Conservation (phyloP, 2,113 vertebrate species). For the Odontophorus gujanensis region DNA sequence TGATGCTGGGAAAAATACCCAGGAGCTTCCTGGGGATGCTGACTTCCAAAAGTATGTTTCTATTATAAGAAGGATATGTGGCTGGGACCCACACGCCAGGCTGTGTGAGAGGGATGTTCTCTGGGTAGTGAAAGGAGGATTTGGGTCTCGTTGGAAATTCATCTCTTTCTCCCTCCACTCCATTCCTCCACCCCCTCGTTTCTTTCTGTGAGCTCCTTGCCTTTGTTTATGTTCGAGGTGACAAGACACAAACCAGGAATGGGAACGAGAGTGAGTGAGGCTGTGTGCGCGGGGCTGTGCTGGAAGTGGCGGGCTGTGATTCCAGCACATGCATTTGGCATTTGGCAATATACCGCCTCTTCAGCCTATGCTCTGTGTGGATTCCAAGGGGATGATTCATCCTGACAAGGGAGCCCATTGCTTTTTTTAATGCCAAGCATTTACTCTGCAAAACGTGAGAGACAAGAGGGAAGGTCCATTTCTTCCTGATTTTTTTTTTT, state of each 20-base stretch:
- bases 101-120: background rate
- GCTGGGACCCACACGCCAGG: background rate
- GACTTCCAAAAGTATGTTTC: background rate
- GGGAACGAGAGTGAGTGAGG: background rate
- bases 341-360: slow-evolving; percentile 51
- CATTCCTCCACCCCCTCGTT: slow-evolving; percentile 52
- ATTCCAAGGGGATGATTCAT: slow-evolving; percentile 80
- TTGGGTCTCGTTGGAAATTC: slow-evolving; percentile 15
- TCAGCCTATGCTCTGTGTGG: slow-evolving; percentile 52
- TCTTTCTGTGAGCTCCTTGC: slow-evolving; percentile 1
- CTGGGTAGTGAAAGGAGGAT: slow-evolving; percentile 25
- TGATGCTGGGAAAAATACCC: background rate
- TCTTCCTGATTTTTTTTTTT: slow-evolving; percentile 14
- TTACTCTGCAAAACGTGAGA: slow-evolving; percentile 67
- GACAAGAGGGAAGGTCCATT: slow-evolving; percentile 60
- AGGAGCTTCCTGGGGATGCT: background rate
- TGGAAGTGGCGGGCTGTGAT: slow-evolving; percentile 45
- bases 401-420: slow-evolving; percentile 70
- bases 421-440: slow-evolving; percentile 63
- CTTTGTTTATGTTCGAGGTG: slow-evolving; percentile 76
- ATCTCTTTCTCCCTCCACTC: slow-evolving; percentile 23
- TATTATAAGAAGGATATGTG: slow-evolving; percentile 1
- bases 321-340: slow-evolving; percentile 71
- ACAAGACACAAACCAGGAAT: slow-evolving; percentile 78
- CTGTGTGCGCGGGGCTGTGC: slow-evolving; percentile 29